A percentile compares a stretch with the other conserved stretches of the same genome.
Evolutionary conservation across 1,140 invertebrate genomes (phyloP).

Genomic region (Babylonia areolata): DNA sequence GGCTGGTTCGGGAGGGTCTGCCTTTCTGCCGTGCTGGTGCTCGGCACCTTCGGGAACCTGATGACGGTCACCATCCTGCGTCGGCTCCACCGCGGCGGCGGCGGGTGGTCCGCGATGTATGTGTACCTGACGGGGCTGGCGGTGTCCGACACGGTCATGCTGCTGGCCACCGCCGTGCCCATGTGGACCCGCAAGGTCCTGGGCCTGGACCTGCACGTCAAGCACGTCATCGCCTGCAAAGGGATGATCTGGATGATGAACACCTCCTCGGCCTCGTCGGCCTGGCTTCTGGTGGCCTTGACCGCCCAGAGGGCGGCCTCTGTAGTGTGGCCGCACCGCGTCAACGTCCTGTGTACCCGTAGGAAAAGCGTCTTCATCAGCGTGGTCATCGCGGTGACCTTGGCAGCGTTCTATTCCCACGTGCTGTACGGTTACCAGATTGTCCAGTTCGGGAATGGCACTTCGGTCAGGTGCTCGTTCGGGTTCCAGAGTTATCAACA

Average conservation of each 20-base stretch:
- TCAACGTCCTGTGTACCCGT: not conserved
- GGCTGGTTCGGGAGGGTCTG: not conserved
- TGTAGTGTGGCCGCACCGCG: constrained; percentile 12
- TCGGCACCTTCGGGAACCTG: constrained; percentile 10
- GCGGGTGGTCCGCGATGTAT: not conserved
- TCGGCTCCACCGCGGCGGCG: not conserved
- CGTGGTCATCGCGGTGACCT: not conserved
- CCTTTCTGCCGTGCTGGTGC: not conserved
- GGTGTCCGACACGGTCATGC: constrained; percentile 14
- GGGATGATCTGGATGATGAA: not conserved
- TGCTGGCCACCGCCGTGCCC: not conserved
- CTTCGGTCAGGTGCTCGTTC: not conserved
- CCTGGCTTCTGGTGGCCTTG: constrained; percentile 17
- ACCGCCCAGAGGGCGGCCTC: not conserved
- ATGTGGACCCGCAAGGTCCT: not conserved
- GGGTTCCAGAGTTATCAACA: not conserved
- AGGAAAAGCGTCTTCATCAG: not conserved
- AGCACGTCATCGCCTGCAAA: not conserved
- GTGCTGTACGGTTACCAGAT: constrained; percentile 1
- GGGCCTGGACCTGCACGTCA: not conserved
- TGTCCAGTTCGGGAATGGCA: not conserved
- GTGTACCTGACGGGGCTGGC: constrained; percentile 23
- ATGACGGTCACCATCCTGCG: constrained; percentile 8
- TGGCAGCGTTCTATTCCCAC: not conserved
- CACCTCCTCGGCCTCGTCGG: not conserved